Base-by-base conservation (phyloP, 1,140 invertebrate species). In the Dendroctonus ponderosae region DNA sequence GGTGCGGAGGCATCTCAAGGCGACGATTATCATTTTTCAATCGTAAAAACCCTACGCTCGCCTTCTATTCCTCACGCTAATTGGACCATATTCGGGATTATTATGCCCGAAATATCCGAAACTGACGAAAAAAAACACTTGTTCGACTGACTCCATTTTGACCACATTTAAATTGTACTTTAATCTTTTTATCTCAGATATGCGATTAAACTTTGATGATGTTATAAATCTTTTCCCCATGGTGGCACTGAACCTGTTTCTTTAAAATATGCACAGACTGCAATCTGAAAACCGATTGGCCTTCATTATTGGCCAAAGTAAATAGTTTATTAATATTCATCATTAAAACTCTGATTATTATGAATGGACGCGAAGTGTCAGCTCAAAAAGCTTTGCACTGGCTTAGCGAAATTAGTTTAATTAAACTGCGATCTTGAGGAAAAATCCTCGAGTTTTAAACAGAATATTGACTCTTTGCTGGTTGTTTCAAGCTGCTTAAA, bases 191-290 rank as follows among this genome's bases (percentile, higher is more conserved):
- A 50, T 50, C 48, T 50, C n/a, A 50, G 7, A 50, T 50, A 15
- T 12, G 48, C 48, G 48, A 50, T 50, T 50, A 3, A 50, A 50
- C 48, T 7, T 50, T 50, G 48, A 50, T 50, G 48, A 14, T 50
- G 48, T 50, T 50, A 50, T 12, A 50, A 50, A 50, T 50, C 12
- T 50, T 50, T 11, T 50, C 7, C n/a, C n/a, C n/a, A 46, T 46
- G n/a, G 48, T 50, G 48, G 7, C 48, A 50, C 48, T 50, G 48
- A 15, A 50, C 48, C 48, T 50, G 48, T 50, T 50, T 50, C 12
- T 50, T 50, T 50, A 50, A 26, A 50, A 50, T 50, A 50, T 50
- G 48, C 43, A 46, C 48, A 50, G 48, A 14, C 48, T 54, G 52
- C 8, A 38, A 38, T 51, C 50, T 8, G 26, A 51, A 51, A 12